Evolutionary conservation across 2,113 vertebrate genomes (phyloP).

Genomic region (Ailuropoda melanoleuca): DNA sequence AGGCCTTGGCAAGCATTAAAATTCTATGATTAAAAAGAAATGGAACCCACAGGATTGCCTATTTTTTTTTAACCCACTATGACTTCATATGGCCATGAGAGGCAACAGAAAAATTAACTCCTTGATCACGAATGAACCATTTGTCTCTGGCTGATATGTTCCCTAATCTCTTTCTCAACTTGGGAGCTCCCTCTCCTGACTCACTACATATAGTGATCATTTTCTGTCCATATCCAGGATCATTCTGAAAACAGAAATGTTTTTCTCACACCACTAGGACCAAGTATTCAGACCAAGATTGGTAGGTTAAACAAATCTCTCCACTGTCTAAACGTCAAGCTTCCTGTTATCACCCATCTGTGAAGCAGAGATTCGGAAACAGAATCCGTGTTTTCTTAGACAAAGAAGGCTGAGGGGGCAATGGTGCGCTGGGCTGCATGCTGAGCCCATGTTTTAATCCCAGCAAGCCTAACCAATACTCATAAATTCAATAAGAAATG

Average conservation of each 20-base stretch:
- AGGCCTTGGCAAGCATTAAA: not conserved
- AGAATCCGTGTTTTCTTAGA: not conserved
- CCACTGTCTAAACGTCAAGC: not conserved
- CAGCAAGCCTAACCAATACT: not conserved
- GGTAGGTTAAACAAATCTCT: not conserved
- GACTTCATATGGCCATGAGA: not conserved
- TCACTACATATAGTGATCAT: not conserved
- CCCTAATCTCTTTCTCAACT: not conserved
- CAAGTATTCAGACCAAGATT: not conserved
- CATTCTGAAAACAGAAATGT: not conserved
- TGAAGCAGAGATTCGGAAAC: not conserved
- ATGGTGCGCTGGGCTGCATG: not conserved
- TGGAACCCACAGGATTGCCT: not conserved
- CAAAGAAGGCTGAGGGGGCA: not conserved
- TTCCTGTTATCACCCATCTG: not conserved
- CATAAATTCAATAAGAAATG: not conserved
- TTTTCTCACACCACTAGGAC: not conserved
- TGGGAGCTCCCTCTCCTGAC: not conserved
- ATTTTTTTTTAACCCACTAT: not conserved
- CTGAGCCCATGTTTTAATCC: not conserved
- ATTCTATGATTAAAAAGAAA: not conserved
- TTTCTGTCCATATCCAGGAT: not conserved
- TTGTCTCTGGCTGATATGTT: not conserved
- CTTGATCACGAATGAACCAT: not conserved
- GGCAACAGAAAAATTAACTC: not conserved